Conservation (phyloP, 2,888 invertebrate species). For the Tetrapedia diversipes region DNA sequence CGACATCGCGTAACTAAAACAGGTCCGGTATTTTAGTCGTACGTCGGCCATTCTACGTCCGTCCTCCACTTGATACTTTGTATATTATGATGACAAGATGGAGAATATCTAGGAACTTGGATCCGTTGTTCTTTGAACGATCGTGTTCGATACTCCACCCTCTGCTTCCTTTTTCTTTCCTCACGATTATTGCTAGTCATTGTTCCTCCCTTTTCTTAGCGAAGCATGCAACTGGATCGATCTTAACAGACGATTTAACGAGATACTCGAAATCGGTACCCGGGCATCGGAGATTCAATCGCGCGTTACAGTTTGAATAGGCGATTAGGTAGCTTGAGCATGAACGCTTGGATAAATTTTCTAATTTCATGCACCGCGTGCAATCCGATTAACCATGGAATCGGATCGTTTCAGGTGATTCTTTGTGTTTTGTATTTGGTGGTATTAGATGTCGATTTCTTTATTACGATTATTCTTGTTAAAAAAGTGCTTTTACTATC, state of each 20-base stretch:
- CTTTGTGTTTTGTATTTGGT: too few species aligned
- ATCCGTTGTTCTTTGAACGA: constrained; percentile 29
- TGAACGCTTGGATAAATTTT: constrained; percentile 17
- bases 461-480: too few species aligned
- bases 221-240: neutral
- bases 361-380: constrained; percentile 6
- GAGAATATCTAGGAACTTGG: constrained; percentile 20
- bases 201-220: neutral
- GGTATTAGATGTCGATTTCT: too few species aligned
- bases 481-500: too few species aligned
- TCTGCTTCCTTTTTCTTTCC: neutral
- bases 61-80: constrained; percentile 47
- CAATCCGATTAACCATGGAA: neutral
- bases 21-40: constrained; percentile 65
- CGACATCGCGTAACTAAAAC: constrained; percentile 55
- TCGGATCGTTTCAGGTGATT: neutral
- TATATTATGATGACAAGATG: constrained; percentile 31
- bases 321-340: constrained; percentile 2
- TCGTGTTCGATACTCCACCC: neutral
- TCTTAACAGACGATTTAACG: constrained; percentile 22
- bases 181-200: neutral
- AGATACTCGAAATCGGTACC: constrained; percentile 34
- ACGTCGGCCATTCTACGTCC: constrained; percentile 44
- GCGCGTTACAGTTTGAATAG: constrained; percentile 18
- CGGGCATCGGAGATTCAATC: constrained; percentile 12